A percentile compares a stretch with the other conserved stretches of the same genome.
These are phyloP conservation scores for Galerucella nymphaeae DNA, from an alignment of 2,888 invertebrate species.

Conservation along the genomic window DNA sequence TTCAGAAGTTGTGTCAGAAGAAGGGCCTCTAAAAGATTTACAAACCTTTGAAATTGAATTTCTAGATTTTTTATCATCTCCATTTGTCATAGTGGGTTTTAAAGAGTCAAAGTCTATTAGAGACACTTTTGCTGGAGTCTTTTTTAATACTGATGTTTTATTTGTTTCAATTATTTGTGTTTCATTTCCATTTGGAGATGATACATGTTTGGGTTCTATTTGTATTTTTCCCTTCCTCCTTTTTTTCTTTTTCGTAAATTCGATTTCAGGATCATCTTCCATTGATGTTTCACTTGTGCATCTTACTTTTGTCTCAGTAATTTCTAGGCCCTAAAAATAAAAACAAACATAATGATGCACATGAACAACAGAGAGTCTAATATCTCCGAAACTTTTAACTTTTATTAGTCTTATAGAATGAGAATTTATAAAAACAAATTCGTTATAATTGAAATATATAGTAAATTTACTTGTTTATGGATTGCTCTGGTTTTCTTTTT, in stretches of 20 bases:
- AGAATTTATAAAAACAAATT: not conserved
- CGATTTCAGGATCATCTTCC: slow-evolving; percentile 12
- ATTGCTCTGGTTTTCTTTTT: not conserved
- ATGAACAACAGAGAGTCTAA: not conserved
- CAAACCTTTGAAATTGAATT: not conserved
- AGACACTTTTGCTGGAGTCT: not conserved
- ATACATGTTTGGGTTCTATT: not conserved
- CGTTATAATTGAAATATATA: not conserved
- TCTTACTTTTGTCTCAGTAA: not conserved
- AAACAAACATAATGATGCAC: not conserved
- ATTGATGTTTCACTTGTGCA: not conserved
- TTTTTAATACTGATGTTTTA: not conserved
- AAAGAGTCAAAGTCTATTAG: not conserved
- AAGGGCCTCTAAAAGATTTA: not conserved
- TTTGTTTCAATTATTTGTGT: not conserved
- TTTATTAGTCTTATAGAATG: too few species aligned
- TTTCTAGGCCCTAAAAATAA: not conserved
- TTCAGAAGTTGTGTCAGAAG: not conserved
- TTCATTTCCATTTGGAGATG: slow-evolving; percentile 8
- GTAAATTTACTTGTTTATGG: not conserved
- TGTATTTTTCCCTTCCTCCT: slow-evolving; percentile 9
- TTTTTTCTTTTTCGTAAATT: slow-evolving; percentile 10
- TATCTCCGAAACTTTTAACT: too few species aligned
- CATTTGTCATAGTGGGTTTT: not conserved
- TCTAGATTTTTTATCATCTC: not conserved